Evolutionary conservation across 1,140 invertebrate species (phyloP), one percentile per base, ranked within the genome.

Genomic region (Megalonaias nervosa): DNA sequence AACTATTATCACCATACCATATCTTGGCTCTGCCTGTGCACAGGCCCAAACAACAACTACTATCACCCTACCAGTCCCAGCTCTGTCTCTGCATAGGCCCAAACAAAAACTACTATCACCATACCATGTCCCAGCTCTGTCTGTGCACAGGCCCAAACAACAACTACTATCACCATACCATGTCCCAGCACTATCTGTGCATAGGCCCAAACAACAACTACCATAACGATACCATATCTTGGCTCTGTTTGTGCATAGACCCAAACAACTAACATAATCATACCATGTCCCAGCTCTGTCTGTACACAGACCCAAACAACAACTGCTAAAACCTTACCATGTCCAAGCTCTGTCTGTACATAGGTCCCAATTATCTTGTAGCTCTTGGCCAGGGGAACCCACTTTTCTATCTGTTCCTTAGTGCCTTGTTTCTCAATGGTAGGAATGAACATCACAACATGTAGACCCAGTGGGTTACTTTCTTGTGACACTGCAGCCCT

Each of bases 341-440:
- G 75, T 11, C 75, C 75, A 17, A 77, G 70, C 59, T 77, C 75
- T 48, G 75, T 77, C 64, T 77, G 75, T 67, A 70, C 75, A 60
- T 77, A 77, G 21, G 69, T 77, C 19, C 75, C 75, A 12, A 77
- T 21, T 48, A 71, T 67, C 57, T 77, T 71, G 23, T 31, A 71
- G 19, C 60, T 14, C 57, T 57, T 71, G 9, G 75, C 75, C 66
- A 70, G 75, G 59, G 21, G 16, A 56, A 67, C 31, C 57, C 67
- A 77, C 38, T 77, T 77, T 19, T 65, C 64, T 26, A 72, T 60
- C 26, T 77, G 75, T 67, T 77, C 75, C 56, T 72, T 72, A 60
- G 75, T 77, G n/a, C 75, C 75, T 64, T 67, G 75, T 48, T 77
- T 77, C 38, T 77, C 75, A 26, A 77, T 71, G 48, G 75, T 77